Percentiles rank a stretch among this genome's conserved stretches.
These are phyloP conservation scores for Sipha flava DNA, from an alignment of 1,140 invertebrate genomes.

Conservation along the genomic window DNA sequence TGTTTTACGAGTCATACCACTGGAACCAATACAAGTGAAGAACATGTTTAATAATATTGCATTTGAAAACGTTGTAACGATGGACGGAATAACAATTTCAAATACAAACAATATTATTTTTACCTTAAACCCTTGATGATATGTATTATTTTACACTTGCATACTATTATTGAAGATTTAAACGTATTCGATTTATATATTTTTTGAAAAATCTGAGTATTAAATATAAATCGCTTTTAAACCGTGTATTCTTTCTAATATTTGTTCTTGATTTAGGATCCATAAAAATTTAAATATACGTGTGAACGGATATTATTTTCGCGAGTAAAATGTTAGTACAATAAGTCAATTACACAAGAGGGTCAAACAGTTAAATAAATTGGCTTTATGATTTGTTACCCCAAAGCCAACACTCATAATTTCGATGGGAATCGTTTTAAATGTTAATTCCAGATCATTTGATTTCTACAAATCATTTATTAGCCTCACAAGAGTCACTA, in stretches of 20 bases:
- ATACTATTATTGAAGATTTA: too few species aligned
- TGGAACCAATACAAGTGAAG: too few species aligned
- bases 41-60: too few species aligned
- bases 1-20: constrained; percentile 4
- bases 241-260: too few species aligned
- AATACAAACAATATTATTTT: too few species aligned
- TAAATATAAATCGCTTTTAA: too few species aligned
- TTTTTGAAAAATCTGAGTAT: too few species aligned
- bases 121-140: too few species aligned
- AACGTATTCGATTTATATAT: too few species aligned
- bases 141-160: too few species aligned
- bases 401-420: not conserved
- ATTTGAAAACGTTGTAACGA: not conserved
- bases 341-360: constrained; percentile 4
- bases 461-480: not conserved
- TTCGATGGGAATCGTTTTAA: constrained; percentile 13
- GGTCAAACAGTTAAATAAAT: not conserved
- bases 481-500: not conserved
- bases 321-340: not conserved
- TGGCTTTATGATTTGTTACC: not conserved
- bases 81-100: too few species aligned
- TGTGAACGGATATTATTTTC: not conserved
- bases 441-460: constrained; percentile 14
- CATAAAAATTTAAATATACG: not conserved
- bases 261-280: too few species aligned